A percentile compares a stretch with the other conserved stretches of the same genome.
These are phyloP conservation scores for Sebastes kiyomatsui DNA, from an alignment of 2,797 vertebrate species.

Conservation along the genomic window DNA sequence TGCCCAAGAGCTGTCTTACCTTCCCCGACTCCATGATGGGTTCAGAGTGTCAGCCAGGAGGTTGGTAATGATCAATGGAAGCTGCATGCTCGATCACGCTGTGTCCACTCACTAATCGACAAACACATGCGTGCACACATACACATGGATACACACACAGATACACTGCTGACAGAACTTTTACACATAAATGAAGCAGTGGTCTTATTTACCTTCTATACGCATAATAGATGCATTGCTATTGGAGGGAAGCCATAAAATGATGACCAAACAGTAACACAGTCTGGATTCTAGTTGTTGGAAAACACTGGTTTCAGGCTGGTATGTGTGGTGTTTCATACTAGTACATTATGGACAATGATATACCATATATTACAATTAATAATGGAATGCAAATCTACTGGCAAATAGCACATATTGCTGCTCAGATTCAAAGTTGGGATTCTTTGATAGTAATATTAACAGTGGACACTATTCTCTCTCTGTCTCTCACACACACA, in stretches of 20 bases:
- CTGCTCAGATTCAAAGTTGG: background rate
- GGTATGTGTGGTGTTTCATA: background rate
- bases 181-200: background rate
- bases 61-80: slow-evolving; percentile 71
- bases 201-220: background rate
- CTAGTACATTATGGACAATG: background rate
- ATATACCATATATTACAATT: background rate
- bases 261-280: background rate
- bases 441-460: background rate
- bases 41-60: slow-evolving; percentile 52
- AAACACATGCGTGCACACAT: slow-evolving; percentile 3
- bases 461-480: background rate
- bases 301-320: background rate
- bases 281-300: background rate
- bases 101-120: slow-evolving; percentile 59
- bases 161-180: background rate
- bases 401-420: background rate
- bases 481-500: background rate
- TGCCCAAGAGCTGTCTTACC: slow-evolving; percentile 36
- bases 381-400: background rate
- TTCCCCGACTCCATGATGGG: slow-evolving; percentile 69
- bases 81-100: slow-evolving; percentile 62
- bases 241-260: background rate
- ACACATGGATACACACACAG: background rate
- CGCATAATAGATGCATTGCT: background rate